Evolutionary conservation across 2,888 invertebrate species (phyloP), one percentile per base, ranked within the genome.

Genomic region (Andrena hattorfiana): DNA sequence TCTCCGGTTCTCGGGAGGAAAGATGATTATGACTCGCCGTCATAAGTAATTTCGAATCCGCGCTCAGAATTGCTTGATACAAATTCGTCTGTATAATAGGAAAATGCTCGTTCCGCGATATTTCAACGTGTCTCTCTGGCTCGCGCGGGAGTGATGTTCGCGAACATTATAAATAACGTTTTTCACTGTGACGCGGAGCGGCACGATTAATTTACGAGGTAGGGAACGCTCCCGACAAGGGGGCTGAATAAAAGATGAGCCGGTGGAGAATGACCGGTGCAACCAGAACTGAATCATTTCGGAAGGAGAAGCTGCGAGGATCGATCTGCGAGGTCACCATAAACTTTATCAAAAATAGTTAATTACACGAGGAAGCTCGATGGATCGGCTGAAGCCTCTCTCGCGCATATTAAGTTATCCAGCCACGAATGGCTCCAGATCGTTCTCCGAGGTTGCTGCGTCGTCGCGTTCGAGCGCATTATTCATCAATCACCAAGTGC

Each of bases 31-130:
- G 13, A 42, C 13, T 0, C 42, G 42, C 54, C 48, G 8, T 23
- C 48, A 20, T 75, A 84, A 84, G 83, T 78, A 83, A 67, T 75
- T 83, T 72, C 71, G 79, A 83, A 84, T 84, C 84, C 75, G 66
- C 42, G 78, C 83, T 83, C 63, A 68, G 51, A 74, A 74, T 23
- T 72, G 26, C 48, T 60, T 10, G 54, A 32, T 76, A 71, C 68
- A 82, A 81, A 81, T 81, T 74, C 63, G 23, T 54, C 51, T 7
- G 62, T 72, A 56, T 81, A 81, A 81, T 73, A 81, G 67, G 48
- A 81, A 48, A 8, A 51, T 13, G 26, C 56, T 23, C 10, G 56
- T 3, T 26, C 54, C 62, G 62, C 72, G 72, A 73, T 81, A 68
- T 80, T 72, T 80, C 81, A 68, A 48, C 56, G 59, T 28, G 62